A percentile compares a stretch with the other conserved stretches of the same genome.
phyloP scores from a whole-genome alignment of 1,140 invertebrate species.

The Zaprionus taronus region DNA sequence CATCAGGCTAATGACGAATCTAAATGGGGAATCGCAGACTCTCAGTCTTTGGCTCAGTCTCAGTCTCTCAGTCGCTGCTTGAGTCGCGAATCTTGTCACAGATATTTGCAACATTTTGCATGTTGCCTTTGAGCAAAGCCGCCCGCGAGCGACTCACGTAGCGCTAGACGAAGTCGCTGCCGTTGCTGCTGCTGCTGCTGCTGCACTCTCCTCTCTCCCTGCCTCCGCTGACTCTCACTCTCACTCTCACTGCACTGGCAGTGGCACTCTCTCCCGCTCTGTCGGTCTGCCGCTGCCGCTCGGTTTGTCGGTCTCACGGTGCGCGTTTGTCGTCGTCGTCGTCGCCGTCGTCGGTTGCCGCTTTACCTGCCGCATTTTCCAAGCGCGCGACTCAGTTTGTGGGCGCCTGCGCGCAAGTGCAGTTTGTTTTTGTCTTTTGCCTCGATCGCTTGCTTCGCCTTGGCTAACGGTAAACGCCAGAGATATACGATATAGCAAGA shows the following conservation, averaged over 20 bases:
- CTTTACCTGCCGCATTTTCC: conserved; percentile 72
- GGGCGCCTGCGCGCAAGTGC: conserved; percentile 80
- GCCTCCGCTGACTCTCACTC: background rate
- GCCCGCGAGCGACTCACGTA: conserved; percentile 67
- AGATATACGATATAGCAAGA: conserved; percentile 23
- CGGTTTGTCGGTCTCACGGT: conserved; percentile 16
- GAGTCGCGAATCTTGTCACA: conserved; percentile 47
- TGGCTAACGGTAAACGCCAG: conserved; percentile 33
- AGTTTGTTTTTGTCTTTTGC: conserved; percentile 60
- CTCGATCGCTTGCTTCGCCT: conserved; percentile 37
- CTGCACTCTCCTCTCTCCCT: background rate
- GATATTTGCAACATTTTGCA: conserved; percentile 80
- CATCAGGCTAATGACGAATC: conserved; percentile 1
- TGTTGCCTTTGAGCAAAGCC: conserved; percentile 75
- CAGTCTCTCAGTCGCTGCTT: background rate
- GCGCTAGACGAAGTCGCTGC: conserved; percentile 6
- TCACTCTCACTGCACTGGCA: conserved; percentile 7
- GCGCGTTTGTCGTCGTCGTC: conserved; percentile 24
- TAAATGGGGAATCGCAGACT: background rate
- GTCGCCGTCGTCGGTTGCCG: conserved; percentile 20
- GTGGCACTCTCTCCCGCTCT: conserved; percentile 19
- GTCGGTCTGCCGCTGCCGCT: conserved; percentile 8
- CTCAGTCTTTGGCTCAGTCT: conserved; percentile 7
- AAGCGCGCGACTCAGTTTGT: conserved; percentile 67
- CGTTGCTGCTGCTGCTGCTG: background rate